These are phyloP conservation scores for Pachypanchax playfairii DNA, from an alignment of 2,113 vertebrate species.

Conservation along the genomic window DNA sequence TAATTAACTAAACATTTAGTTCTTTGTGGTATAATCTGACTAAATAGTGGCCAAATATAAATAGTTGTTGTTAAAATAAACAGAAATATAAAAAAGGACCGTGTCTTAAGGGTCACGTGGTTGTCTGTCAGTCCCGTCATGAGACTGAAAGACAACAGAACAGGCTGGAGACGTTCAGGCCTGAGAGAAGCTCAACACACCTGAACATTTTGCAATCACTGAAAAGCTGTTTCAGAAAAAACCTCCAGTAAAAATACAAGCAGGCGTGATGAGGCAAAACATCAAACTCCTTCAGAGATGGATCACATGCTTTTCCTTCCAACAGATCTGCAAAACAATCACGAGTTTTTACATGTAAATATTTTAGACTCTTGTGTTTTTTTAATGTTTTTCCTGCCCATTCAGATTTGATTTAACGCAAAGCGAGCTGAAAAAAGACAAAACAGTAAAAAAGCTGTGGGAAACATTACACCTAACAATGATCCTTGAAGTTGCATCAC, in stretches of 20 bases:
- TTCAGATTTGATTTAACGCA: not conserved
- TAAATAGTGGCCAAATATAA: too few relatives aligned
- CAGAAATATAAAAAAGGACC: too few relatives aligned
- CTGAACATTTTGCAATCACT: not conserved
- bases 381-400: not conserved
- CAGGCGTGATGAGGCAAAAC: slow-evolving; percentile 1
- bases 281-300: not conserved
- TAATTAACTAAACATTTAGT: too few relatives aligned
- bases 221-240: too few relatives aligned
- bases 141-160: too few relatives aligned
- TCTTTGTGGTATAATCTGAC: too few relatives aligned
- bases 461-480: not conserved
- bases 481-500: slow-evolving; percentile 7
- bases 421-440: not conserved
- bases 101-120: too few relatives aligned
- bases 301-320: not conserved
- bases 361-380: not conserved
- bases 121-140: too few relatives aligned
- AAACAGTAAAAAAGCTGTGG: too few relatives aligned
- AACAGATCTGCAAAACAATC: not conserved
- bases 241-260: slow-evolving; percentile 6
- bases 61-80: too few relatives aligned
- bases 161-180: not conserved
- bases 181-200: not conserved
- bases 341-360: not conserved